phyloP scores from a whole-genome alignment of 2,113 vertebrate genomes.

The Eudyptes chrysolophus region DNA sequence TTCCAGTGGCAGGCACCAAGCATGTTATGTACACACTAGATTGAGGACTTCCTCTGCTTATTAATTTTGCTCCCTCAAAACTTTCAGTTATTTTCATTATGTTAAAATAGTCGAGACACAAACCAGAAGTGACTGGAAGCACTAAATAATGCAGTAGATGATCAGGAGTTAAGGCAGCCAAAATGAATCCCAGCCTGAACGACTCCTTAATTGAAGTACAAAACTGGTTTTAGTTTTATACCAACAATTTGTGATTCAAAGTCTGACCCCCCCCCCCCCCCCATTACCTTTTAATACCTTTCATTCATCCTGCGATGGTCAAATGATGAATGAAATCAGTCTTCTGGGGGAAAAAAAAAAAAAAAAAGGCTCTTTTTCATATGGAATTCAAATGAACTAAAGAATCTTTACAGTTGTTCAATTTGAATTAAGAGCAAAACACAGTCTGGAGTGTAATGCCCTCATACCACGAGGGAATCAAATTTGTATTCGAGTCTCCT shows the following conservation, averaged over 20 bases:
- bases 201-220: background rate
- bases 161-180: background rate
- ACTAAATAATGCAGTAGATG: background rate
- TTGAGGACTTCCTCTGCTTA: conserved; percentile 25
- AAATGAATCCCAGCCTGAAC: background rate
- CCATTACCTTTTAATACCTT: background rate
- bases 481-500: conserved; percentile 9
- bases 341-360: background rate
- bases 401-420: background rate
- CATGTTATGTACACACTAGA: background rate
- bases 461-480: background rate
- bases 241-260: background rate
- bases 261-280: background rate
- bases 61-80: conserved; percentile 32
- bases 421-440: background rate
- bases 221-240: background rate
- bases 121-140: conserved; percentile 31
- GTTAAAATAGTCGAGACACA: background rate
- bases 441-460: background rate
- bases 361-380: background rate
- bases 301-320: conserved; percentile 14
- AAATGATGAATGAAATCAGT: conserved; percentile 30
- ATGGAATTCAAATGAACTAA: background rate
- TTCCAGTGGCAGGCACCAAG: background rate
- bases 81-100: conserved; percentile 9